These are phyloP conservation scores for Kryphioiulus occultus DNA, from an alignment of 2,888 invertebrate species.

Conservation along the genomic window DNA sequence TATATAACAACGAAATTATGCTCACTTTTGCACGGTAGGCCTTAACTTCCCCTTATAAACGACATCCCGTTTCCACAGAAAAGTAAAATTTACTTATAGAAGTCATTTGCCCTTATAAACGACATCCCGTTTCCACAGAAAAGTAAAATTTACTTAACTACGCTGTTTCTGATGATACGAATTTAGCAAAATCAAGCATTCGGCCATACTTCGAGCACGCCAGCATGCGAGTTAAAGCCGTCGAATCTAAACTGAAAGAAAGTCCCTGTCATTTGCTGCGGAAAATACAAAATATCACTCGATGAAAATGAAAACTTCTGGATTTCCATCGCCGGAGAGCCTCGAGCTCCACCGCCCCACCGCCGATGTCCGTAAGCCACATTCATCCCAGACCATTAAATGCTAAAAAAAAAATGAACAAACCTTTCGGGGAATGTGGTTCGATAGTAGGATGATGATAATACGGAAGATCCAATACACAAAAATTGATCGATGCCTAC, in stretches of 20 bases:
- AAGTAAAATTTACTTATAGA: no score
- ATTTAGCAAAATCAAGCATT: not conserved
- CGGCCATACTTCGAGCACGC: not conserved
- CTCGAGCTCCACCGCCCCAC: not conserved
- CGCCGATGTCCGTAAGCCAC: not conserved
- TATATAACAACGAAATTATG: no score
- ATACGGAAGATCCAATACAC: constrained; percentile 36
- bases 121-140: no score
- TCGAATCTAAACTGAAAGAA: not conserved
- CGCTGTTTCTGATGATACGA: no score
- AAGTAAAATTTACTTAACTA: no score
- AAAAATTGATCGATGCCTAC: not conserved
- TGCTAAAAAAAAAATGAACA: not conserved
- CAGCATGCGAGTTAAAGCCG: not conserved
- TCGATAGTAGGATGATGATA: constrained; percentile 29
- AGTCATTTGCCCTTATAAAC: no score
- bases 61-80: no score
- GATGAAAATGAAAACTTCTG: not conserved
- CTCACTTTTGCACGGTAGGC: no score
- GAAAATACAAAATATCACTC: not conserved
- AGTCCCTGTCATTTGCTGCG: not conserved
- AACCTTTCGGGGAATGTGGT: constrained; percentile 32
- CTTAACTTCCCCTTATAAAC: no score
- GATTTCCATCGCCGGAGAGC: not conserved
- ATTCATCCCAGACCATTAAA: not conserved